Conservation (phyloP, 2,797 vertebrate genomes). For the Typhlichthys eigenmanni region DNA sequence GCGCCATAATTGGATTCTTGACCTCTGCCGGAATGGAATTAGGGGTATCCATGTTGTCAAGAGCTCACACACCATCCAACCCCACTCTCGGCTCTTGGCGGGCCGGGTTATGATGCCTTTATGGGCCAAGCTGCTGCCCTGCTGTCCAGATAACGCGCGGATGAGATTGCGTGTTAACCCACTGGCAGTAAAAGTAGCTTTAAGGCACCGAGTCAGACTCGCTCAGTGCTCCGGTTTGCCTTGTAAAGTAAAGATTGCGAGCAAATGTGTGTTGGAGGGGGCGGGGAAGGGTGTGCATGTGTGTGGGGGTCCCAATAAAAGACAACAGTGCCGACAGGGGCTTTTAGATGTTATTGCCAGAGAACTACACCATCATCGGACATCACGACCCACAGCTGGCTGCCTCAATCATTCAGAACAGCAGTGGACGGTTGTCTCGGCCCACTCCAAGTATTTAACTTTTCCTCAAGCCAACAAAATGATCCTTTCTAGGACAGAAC, state of each 20-base stretch:
- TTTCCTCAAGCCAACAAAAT: no score
- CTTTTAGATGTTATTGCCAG: conserved; percentile 26
- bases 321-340: conserved; percentile 24
- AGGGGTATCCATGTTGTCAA: conserved; percentile 38
- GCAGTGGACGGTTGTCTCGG: no score
- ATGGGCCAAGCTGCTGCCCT: conserved; percentile 50
- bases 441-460: no score
- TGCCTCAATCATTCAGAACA: no score
- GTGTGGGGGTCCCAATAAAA: conserved; percentile 40
- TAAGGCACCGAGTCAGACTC: conserved; percentile 34
- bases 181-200: conserved; percentile 47
- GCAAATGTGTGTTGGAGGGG: conserved; percentile 23
- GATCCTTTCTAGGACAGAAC: no score
- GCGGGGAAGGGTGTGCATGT: conserved; percentile 17
- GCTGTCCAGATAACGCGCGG: conserved; percentile 45
- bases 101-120: conserved; percentile 60
- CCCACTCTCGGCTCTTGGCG: conserved; percentile 37
- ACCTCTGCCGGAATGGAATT: conserved; percentile 49
- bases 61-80: conserved; percentile 31
- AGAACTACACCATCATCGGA: conserved; percentile 4
- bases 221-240: conserved; percentile 43
- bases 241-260: conserved; percentile 43
- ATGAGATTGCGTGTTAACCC: conserved; percentile 50
- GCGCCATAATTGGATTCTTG: conserved; percentile 44
- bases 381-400: no score